These are phyloP conservation scores for Sarotherodon lohbergeri DNA, from an alignment of 2,113 vertebrate genomes.

Conservation along the genomic window DNA sequence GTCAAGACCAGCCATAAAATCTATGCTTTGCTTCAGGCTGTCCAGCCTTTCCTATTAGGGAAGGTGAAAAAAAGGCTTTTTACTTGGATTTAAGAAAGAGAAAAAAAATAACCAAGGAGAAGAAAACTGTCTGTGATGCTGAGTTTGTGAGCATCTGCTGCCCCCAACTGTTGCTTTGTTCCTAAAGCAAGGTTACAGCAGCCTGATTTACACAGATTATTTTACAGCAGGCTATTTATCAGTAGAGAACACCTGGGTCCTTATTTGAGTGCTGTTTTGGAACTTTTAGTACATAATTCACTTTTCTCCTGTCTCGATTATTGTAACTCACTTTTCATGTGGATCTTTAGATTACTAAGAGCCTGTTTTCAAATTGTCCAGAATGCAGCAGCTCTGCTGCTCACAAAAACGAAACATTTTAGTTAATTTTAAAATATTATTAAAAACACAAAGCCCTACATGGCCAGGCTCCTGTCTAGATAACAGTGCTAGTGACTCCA, in stretches of 20 bases:
- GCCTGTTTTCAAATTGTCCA: neutral
- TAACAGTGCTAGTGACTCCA: neutral
- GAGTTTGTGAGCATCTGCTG: constrained; percentile 9
- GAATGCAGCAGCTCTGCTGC: neutral
- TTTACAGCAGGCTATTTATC: neutral
- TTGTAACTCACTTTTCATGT: neutral
- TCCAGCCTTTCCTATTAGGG: constrained; percentile 86
- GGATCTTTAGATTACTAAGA: neutral
- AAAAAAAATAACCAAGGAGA: neutral
- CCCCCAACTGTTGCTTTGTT: constrained; percentile 42
- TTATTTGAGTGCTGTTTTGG: neutral
- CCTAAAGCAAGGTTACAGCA: neutral
- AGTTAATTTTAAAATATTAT: neutral
- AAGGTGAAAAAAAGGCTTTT: neutral
- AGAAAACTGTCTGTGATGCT: neutral
- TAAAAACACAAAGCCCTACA: neutral
- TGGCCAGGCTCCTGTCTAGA: neutral
- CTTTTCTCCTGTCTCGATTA: neutral
- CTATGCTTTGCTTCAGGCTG: constrained; percentile 93
- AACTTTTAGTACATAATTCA: neutral
- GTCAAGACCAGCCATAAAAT: constrained; percentile 93
- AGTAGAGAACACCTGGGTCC: neutral
- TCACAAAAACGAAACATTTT: neutral
- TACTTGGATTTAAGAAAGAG: neutral
- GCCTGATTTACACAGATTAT: neutral